These are phyloP conservation scores for Parnassius apollo DNA, from an alignment of 2,888 invertebrate genomes.

Conservation along the genomic window DNA sequence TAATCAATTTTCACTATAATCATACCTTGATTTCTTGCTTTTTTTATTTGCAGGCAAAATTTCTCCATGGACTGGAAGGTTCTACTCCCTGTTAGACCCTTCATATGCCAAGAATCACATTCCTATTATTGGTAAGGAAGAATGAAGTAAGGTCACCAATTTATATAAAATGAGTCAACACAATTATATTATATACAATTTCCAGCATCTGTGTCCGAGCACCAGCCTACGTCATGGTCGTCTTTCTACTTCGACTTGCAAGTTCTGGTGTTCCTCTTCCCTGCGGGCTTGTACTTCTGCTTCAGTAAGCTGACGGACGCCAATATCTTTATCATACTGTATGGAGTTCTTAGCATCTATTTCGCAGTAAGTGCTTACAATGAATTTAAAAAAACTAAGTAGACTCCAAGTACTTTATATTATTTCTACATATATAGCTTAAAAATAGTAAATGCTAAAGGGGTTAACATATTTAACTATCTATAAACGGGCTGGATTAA, in stretches of 20 bases:
- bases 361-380: slow-evolving; percentile 90
- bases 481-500: too few relatives aligned
- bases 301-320: slow-evolving; percentile 96
- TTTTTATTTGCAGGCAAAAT: slow-evolving; percentile 85
- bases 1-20: too few relatives aligned
- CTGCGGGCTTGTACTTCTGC: slow-evolving; percentile 98
- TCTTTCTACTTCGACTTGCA: slow-evolving; percentile 99
- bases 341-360: slow-evolving; percentile 98
- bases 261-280: slow-evolving; percentile 97
- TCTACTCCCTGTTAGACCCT: slow-evolving; percentile 97
- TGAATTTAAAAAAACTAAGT: neutral
- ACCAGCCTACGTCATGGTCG: slow-evolving; percentile 99
- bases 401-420: too few relatives aligned
- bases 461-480: too few relatives aligned
- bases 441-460: too few relatives aligned
- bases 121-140: slow-evolving; percentile 91
- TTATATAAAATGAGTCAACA: too few relatives aligned
- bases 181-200: too few relatives aligned
- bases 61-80: slow-evolving; percentile 98
- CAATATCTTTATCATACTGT: slow-evolving; percentile 98
- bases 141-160: neutral
- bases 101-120: slow-evolving; percentile 99
- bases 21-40: neutral
- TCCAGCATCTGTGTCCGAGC: slow-evolving; percentile 94
- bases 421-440: too few relatives aligned